Evolutionary conservation across 2,888 invertebrate species (phyloP).

Genomic region (Magallana nippona): DNA sequence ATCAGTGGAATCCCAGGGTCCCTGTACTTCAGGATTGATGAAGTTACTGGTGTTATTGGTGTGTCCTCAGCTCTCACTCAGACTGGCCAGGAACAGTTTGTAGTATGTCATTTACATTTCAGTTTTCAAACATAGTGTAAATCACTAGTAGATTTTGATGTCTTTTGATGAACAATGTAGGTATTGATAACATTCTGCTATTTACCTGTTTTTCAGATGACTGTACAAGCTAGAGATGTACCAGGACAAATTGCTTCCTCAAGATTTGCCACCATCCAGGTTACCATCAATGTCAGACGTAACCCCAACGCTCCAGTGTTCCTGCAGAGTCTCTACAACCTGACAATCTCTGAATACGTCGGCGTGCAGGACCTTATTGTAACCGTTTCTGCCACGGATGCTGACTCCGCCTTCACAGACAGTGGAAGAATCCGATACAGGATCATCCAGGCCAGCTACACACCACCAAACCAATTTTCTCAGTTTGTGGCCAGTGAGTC

Average conservation of each 20-base stretch:
- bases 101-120: constrained; percentile 52
- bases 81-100: constrained; percentile 57
- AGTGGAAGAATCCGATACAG: constrained; percentile 63
- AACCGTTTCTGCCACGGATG: constrained; percentile 61
- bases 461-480: constrained; percentile 54
- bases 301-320: constrained; percentile 75
- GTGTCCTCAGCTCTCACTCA: constrained; percentile 57
- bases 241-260: constrained; percentile 58
- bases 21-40: constrained; percentile 72
- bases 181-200: not conserved
- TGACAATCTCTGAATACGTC: constrained; percentile 70
- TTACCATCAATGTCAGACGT: constrained; percentile 68
- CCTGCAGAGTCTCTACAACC: constrained; percentile 53
- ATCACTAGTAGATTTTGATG: not conserved
- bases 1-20: constrained; percentile 60
- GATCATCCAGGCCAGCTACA: constrained; percentile 53
- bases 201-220: constrained; percentile 56
- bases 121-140: too few species aligned
- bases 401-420: constrained; percentile 61
- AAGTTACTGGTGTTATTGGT: constrained; percentile 65
- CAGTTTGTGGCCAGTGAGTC: constrained; percentile 66
- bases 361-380: constrained; percentile 52
- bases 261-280: constrained; percentile 61
- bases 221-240: constrained; percentile 67
- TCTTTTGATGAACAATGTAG: not conserved